phyloP scores from a whole-genome alignment of 2,797 vertebrate species.

The Ciconia nigra region DNA sequence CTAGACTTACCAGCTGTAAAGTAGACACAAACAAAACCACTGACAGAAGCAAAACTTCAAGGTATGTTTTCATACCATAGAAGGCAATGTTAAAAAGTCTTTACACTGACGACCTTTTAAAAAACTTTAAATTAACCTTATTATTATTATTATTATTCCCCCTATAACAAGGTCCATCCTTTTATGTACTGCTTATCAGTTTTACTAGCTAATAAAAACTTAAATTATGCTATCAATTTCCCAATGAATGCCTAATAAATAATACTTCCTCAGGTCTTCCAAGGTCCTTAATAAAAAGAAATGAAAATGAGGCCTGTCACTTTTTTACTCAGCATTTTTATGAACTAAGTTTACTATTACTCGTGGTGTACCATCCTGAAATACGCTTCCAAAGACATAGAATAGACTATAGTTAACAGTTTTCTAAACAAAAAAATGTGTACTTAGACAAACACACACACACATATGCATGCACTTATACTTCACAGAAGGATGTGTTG shows the following conservation, averaged over 20 bases:
- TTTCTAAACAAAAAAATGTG: not conserved
- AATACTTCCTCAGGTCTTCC: conserved; percentile 4
- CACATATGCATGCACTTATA: not conserved
- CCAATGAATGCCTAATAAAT: conserved; percentile 40
- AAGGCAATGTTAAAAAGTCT: not conserved
- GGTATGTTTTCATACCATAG: not conserved
- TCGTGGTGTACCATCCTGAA: not conserved
- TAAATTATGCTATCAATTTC: conserved; percentile 46
- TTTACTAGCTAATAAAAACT: conserved; percentile 56
- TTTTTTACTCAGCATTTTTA: not conserved
- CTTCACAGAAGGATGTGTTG: not conserved
- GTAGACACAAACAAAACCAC: not conserved
- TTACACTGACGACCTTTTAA: conserved; percentile 2
- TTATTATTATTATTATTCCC: conserved; percentile 17
- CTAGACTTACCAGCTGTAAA: not conserved
- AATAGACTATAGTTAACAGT: not conserved
- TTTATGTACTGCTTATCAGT: conserved; percentile 46
- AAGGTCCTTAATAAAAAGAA: not conserved
- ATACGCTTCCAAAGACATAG: not conserved
- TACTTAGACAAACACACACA: not conserved
- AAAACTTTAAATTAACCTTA: conserved; percentile 36
- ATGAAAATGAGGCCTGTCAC: not conserved
- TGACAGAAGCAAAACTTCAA: not conserved
- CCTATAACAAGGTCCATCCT: conserved; percentile 17
- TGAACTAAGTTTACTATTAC: not conserved